phyloP scores from a whole-genome alignment of 2,113 vertebrate genomes.

The Apistogramma diplotaenia region DNA sequence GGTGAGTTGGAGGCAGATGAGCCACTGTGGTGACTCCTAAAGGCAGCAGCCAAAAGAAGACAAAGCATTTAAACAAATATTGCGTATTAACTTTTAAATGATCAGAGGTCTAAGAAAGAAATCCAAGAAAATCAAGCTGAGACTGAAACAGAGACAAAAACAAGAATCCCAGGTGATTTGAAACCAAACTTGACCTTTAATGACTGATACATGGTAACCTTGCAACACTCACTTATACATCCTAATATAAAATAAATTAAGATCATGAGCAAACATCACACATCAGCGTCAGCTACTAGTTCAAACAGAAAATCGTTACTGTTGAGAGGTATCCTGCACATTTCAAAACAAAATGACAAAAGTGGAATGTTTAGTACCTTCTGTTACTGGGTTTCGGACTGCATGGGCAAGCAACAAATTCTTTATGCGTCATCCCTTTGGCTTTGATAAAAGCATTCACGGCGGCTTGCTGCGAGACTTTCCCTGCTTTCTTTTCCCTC shows the following conservation, averaged over 20 bases:
- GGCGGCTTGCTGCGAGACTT: slow-evolving; percentile 24
- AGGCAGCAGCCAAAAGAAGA: background rate
- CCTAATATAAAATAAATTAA: slow-evolving; percentile 75
- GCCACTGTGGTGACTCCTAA: rapidly evolving
- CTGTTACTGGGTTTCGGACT: slow-evolving; percentile 57
- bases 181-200: slow-evolving; percentile 77
- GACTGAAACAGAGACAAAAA: background rate
- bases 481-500: background rate
- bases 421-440: slow-evolving; percentile 28
- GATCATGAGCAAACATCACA: slow-evolving; percentile 74
- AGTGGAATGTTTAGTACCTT: slow-evolving; percentile 74
- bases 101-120: background rate
- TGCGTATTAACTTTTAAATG: background rate
- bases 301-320: slow-evolving; percentile 68
- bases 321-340: slow-evolving; percentile 70
- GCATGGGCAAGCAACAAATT: slow-evolving; percentile 66
- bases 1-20: background rate
- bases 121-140: background rate
- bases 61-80: background rate
- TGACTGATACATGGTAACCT: slow-evolving; percentile 75
- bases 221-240: slow-evolving; percentile 75
- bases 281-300: slow-evolving; percentile 65
- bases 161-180: background rate
- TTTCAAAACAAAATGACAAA: slow-evolving; percentile 55
- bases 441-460: slow-evolving; percentile 27